These are phyloP conservation scores for Leiothrix lutea DNA, from an alignment of 2,113 vertebrate genomes.

Conservation along the genomic window DNA sequence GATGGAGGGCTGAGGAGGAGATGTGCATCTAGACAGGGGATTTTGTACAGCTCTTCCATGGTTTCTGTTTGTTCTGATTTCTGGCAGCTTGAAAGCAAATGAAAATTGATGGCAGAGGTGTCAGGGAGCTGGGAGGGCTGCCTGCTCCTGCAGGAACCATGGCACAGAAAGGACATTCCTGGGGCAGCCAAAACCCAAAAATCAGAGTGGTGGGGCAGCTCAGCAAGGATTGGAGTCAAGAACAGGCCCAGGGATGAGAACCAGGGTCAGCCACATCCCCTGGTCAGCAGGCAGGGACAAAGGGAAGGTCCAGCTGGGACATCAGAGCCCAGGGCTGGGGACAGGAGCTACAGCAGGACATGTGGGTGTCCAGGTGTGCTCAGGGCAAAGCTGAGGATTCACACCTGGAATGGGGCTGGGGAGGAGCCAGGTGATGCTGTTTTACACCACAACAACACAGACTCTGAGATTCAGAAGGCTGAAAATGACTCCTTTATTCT, in stretches of 20 bases:
- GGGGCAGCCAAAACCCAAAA: neutral
- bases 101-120: neutral
- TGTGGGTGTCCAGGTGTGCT: neutral
- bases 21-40: neutral
- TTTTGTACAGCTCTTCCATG: neutral
- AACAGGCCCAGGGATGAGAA: fast-evolving
- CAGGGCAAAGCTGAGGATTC: neutral
- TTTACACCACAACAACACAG: too few relatives aligned
- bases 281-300: neutral
- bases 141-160: neutral
- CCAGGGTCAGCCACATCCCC: neutral
- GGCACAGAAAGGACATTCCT: neutral
- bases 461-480: too few relatives aligned
- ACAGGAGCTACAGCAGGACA: fast-evolving
- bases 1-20: neutral
- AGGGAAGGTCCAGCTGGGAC: neutral
- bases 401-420: neutral
- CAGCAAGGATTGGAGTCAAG: fast-evolving
- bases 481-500: too few relatives aligned
- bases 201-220: neutral
- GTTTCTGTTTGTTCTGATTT: neutral
- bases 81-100: neutral
- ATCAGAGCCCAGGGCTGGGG: fast-evolving
- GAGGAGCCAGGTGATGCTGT: neutral
- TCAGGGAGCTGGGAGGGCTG: neutral